phyloP scores from a whole-genome alignment of 2,888 invertebrate genomes.

The Meteorus cinctellus region DNA sequence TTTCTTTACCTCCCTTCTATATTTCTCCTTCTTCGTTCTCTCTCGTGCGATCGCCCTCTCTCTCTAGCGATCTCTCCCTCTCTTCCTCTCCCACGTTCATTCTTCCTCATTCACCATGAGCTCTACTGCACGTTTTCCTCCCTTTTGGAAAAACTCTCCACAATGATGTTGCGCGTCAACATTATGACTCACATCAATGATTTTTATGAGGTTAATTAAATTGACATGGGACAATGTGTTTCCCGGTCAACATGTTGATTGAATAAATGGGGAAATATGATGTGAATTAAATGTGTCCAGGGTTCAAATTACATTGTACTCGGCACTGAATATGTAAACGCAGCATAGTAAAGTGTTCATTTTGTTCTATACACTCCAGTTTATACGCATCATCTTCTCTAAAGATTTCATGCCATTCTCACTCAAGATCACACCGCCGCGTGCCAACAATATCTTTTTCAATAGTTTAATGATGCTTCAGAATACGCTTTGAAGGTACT shows the following conservation, averaged over 20 bases:
- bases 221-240: background rate
- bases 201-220: constrained; percentile 6
- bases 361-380: constrained; percentile 45
- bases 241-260: constrained; percentile 5
- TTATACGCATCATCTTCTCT: constrained; percentile 6
- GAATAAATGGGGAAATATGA: background rate
- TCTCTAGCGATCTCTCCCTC: background rate
- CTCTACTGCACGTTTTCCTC: background rate
- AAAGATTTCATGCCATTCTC: background rate
- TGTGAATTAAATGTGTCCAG: background rate
- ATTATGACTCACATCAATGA: background rate
- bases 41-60: background rate
- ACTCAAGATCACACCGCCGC: constrained; percentile 1
- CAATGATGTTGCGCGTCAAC: background rate
- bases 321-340: constrained; percentile 55
- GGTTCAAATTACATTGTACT: constrained; percentile 22
- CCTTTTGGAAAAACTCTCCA: background rate
- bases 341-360: constrained; percentile 57
- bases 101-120: no score
- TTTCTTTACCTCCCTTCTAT: constrained; percentile 5
- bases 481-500: background rate
- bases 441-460: constrained; percentile 21
- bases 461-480: constrained; percentile 15
- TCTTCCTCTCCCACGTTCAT: background rate
- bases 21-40: background rate